Base-by-base conservation (phyloP, 2,113 vertebrate genomes). In the Pteropus alecto region DNA sequence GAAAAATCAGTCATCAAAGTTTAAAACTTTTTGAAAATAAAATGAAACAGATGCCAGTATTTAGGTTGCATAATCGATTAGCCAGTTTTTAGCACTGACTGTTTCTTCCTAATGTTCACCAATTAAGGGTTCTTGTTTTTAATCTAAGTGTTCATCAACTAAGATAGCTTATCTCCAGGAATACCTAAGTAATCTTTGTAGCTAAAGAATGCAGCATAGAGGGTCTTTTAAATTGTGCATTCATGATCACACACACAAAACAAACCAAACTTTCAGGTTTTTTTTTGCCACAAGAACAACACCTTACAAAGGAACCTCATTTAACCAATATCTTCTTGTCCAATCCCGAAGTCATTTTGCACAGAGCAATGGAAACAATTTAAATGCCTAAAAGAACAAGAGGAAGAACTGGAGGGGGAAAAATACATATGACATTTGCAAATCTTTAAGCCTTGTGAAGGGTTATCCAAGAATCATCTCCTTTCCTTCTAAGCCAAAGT, bases 171-270 rank as follows among this genome's bases (percentile, higher is more conserved):
- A 43, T 85, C 96, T 35, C 71, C 96, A 96, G 97, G 98, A 67
- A 94, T 88, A 96, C 71, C 76, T 60, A 89, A 83, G 90, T 95
- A 95, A 81, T 97, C 87, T 77, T 79, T 90, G 89, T 95, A 96
- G 96, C 95, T 96, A 95, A 95, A 96, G 93, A 93, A 96, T 86
- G 97, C 98, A 98, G 98, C 98, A 97, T 96, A 24, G 94, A 97
- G 97, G 97, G 97, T 96, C 97, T 98, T 95, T 26, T 43, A 28
- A 13, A 43, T 43, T 96, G 96, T 97, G 93, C 91, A 94, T 84
- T 51, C 79, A 92, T 77, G 48, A 96, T 96, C 97, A 96, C 85
- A 61, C 16, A 91, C 91, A 93, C 35, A 84, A 91, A 28, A 38
- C 95, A 97, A 93, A 87, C 71, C 86, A 95, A 86, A 96, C 95